phyloP scores from a whole-genome alignment of 1,140 invertebrate species.

The Ectropis grisescens region DNA sequence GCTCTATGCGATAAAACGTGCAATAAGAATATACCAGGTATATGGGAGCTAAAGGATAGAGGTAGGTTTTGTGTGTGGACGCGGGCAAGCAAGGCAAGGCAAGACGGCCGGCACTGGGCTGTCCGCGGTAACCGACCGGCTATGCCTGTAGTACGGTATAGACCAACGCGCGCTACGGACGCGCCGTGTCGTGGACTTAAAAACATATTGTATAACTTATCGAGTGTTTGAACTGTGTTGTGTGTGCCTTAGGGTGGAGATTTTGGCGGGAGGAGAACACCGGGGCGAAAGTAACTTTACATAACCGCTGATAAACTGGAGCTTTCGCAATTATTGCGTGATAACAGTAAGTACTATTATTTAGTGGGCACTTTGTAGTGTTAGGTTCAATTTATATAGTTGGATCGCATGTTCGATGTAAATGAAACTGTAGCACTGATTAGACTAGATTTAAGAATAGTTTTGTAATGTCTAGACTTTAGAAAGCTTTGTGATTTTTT shows the following conservation, averaged over 20 bases:
- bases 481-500: too few relatives aligned
- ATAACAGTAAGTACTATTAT: conserved; percentile 58
- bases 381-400: too few relatives aligned
- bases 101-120: conserved; percentile 11
- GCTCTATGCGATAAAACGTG: conserved; percentile 31
- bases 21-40: conserved; percentile 21
- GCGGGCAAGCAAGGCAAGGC: not conserved
- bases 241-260: conserved; percentile 30
- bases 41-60: conserved; percentile 4
- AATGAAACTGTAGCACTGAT: too few relatives aligned
- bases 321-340: conserved; percentile 50
- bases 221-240: too few relatives aligned
- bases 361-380: too few relatives aligned
- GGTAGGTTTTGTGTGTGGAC: not conserved
- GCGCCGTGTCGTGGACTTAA: conserved; percentile 34
- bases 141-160: conserved; percentile 50
- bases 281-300: conserved; percentile 38
- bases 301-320: conserved; percentile 39
- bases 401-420: too few relatives aligned
- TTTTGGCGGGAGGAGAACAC: too few relatives aligned
- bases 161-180: conserved; percentile 40
- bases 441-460: too few relatives aligned
- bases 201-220: conserved; percentile 28
- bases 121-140: too few relatives aligned
- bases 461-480: too few relatives aligned